A percentile compares a stretch with the other conserved stretches of the same genome.
Conservation (phyloP, 2,797 vertebrate species). For the Labeo calbasu region DNA sequence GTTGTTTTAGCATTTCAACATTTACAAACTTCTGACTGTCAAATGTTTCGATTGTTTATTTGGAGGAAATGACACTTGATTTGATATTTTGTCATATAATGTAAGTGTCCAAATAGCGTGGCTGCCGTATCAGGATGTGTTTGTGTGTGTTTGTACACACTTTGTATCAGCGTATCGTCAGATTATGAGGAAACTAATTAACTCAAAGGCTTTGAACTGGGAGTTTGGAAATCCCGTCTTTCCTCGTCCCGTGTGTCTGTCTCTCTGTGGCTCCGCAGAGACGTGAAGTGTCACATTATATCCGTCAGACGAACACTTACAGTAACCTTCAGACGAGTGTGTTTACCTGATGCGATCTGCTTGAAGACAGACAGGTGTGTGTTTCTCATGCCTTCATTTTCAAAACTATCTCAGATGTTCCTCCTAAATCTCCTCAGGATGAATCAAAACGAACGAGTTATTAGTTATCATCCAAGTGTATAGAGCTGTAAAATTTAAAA, state of each 20-base stretch:
- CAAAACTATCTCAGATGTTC: no score
- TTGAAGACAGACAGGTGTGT: not conserved
- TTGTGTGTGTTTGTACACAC: conserved; percentile 64
- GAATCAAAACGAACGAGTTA: not conserved
- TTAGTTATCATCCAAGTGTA: not conserved
- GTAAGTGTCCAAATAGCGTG: not conserved
- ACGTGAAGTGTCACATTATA: not conserved
- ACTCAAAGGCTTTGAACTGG: conserved; percentile 66
- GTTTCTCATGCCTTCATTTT: not conserved
- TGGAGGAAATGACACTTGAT: not conserved
- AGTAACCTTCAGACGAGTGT: not conserved
- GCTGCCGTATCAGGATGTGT: not conserved
- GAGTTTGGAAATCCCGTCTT: conserved; percentile 52
- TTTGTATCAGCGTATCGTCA: conserved; percentile 78
- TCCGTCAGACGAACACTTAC: not conserved
- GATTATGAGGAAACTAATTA: conserved; percentile 80
- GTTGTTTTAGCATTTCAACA: not conserved
- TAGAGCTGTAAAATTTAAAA: not conserved
- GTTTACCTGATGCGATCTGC: not conserved
- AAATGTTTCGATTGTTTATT: not conserved
- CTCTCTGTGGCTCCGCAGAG: conserved; percentile 53
- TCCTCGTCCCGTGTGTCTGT: conserved; percentile 47
- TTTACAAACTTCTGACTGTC: no score
- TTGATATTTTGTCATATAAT: not conserved
- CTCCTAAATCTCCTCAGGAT: not conserved